These are phyloP conservation scores for Phalloptychus januarius DNA, from an alignment of 2,797 vertebrate genomes.

Conservation along the genomic window DNA sequence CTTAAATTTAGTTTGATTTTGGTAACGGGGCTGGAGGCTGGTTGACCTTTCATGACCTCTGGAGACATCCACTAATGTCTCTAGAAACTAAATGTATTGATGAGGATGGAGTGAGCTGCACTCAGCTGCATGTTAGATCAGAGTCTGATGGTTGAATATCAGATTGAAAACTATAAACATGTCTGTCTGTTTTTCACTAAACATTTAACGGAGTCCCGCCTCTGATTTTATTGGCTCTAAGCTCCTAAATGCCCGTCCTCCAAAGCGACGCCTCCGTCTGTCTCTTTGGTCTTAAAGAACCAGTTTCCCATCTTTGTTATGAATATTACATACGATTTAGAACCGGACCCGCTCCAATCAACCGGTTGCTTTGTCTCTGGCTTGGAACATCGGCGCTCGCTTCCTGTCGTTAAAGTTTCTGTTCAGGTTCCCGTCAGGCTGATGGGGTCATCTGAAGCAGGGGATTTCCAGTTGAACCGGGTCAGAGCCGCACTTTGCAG, in stretches of 20 bases:
- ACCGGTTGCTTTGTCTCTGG: neutral
- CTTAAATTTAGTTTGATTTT: too few species aligned
- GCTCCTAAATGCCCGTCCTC: neutral
- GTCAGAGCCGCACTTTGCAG: constrained; percentile 33
- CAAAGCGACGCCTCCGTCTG: neutral
- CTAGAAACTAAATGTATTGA: too few species aligned
- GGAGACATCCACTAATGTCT: too few species aligned
- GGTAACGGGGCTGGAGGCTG: too few species aligned
- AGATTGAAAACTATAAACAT: too few species aligned
- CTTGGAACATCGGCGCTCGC: neutral
- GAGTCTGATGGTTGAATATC: too few species aligned
- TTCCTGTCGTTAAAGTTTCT: neutral
- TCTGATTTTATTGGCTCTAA: too few species aligned
- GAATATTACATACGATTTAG: neutral
- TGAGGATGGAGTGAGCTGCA: too few species aligned
- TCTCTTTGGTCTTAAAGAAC: neutral
- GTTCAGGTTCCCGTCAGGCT: neutral
- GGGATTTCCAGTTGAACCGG: constrained; percentile 13
- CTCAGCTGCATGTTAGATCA: too few species aligned
- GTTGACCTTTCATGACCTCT: too few species aligned
- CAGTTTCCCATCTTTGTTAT: neutral
- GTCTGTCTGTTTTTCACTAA: too few species aligned
- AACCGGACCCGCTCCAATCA: neutral
- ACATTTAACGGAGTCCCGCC: too few species aligned
- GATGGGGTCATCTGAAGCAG: constrained; percentile 15